Base-by-base conservation (phyloP, 1,140 invertebrate species). In the Dendrolimus punctatus region DNA sequence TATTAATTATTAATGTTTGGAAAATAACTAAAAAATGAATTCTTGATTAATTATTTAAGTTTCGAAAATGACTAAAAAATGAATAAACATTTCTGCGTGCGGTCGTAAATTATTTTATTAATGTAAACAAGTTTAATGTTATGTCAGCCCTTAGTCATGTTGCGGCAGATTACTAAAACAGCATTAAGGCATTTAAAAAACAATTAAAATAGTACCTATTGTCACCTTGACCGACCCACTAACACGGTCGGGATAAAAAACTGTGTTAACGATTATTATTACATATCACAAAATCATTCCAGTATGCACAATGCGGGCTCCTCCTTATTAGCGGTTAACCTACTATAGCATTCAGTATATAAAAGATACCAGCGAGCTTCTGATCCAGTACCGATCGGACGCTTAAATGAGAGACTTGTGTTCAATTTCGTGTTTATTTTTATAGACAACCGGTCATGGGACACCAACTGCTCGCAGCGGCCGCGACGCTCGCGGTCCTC, bases 211-310 rank as follows among this genome's bases (percentile, higher is more conserved):
- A 23, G 23, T 23, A 23, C 23, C 1, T 23, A 23, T 46, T 51
- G 64, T 80, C 69, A 70, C 79, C 76, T 80, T 79, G 76, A 73
- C 70, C 73, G 75, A 46, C 64, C 68, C 50, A 73, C 60, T 71
- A 61, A 70, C 46, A 48, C 74, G 66, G 81, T 79, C 79, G 73
- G 73, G 72, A 75, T 68, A 71, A 50, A 53, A 64, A 82, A 75
- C 68, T 76, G 68, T 76, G 81, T 62, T 82, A 85, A 81, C 57
- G 76, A 80, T 80, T 67, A 76, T 80, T 76, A 81, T 76, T 76
- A 72, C 73, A 60, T 67, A 71, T 73, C 72, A 76, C 57, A 74
- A 80, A 76, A 77, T 77, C 73, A 59, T 57, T 58, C 53, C 59
- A 67, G 64, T 60, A 64, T 73, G 58, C 65, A 66, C 70, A 60